Evolutionary conservation across 2,113 vertebrate species (phyloP).

Genomic region (Tragulus kanchil): DNA sequence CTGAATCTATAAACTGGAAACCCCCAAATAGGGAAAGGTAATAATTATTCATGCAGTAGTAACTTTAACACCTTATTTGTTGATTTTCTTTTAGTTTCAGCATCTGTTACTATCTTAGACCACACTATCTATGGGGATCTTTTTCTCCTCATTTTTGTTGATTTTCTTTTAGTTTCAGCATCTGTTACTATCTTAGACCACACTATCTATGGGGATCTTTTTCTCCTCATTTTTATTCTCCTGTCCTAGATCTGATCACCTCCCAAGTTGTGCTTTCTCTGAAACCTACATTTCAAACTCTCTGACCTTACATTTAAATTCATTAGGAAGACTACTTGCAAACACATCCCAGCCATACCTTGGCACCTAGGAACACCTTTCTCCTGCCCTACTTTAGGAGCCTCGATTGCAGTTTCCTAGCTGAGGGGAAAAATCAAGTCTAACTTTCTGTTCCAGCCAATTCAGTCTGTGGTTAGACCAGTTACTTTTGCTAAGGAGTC

Average conservation of each 20-base stretch:
- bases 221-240: neutral
- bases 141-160: too few species aligned
- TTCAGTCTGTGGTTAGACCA: too few species aligned
- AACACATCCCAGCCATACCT: neutral
- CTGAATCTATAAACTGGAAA: neutral
- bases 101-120: neutral
- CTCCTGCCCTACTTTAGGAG: neutral
- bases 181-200: too few species aligned
- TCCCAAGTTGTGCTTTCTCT: neutral
- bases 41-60: neutral
- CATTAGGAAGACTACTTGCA: neutral
- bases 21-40: neutral
- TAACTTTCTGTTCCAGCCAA: too few species aligned
- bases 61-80: neutral
- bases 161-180: too few species aligned
- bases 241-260: neutral
- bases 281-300: neutral
- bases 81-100: neutral
- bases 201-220: neutral
- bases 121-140: too few species aligned
- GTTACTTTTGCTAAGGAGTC: too few species aligned
- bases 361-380: neutral
- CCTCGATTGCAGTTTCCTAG: too few species aligned
- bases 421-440: too few species aligned
- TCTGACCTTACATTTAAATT: neutral